These are phyloP conservation scores for Smutsia temminckii DNA, from an alignment of 2,797 vertebrate species.

Conservation along the genomic window DNA sequence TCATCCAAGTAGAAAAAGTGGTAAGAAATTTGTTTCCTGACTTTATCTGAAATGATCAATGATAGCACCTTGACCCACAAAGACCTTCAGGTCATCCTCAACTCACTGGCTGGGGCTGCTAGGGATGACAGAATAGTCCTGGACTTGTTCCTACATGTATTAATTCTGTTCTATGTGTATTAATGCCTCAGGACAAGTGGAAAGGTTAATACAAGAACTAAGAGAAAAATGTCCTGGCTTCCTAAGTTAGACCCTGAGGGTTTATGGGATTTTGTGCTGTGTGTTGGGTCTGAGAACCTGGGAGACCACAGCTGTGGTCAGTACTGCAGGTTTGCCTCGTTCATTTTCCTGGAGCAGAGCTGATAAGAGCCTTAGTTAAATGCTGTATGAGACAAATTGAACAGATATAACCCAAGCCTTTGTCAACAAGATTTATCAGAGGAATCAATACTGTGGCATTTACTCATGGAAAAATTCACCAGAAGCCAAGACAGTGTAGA, in stretches of 20 bases:
- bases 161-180: not conserved
- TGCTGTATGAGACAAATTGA: not conserved
- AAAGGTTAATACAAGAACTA: not conserved
- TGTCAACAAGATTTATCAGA: not conserved
- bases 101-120: not conserved
- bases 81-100: not conserved
- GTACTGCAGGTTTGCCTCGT: not conserved
- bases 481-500: not conserved
- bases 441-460: not conserved
- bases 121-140: not conserved
- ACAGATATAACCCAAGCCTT: not conserved
- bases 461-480: not conserved
- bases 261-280: not conserved
- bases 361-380: not conserved
- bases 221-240: not conserved
- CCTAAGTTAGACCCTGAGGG: not conserved
- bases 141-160: not conserved
- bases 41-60: not conserved
- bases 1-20: not conserved
- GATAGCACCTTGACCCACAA: not conserved
- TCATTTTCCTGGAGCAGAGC: not conserved
- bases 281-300: not conserved
- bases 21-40: not conserved
- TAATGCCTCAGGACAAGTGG: not conserved
- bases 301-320: not conserved